Evolutionary conservation across 2,797 vertebrate species (phyloP), one percentile per base, ranked within the genome.

Genomic region (Melanotaenia parkinsoni): DNA sequence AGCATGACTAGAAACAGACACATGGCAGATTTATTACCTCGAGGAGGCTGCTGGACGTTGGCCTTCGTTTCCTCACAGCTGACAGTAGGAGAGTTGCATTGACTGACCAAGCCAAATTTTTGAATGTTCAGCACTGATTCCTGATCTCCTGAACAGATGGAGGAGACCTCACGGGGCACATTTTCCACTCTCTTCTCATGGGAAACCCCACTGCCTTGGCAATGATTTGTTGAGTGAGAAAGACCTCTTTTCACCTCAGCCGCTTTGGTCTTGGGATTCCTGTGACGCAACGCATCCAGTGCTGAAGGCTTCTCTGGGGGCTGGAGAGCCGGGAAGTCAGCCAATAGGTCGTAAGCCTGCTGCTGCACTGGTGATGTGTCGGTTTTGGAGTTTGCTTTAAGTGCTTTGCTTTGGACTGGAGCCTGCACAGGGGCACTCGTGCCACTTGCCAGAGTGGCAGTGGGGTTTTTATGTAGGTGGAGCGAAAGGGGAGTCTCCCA

Each of bases 131-230:
- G 67, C 37, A 50, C 75, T 63, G 71, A 83, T 69, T 78, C 87
- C 50, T 63, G 78, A 73, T 72, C 72, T 82, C 77, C 70, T 70
- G 67, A 60, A 57, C 86, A 87, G 85, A 84, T 81, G 84, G 86
- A 59, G 7, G 68, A 71, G 71, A 63, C 70, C 75, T 86, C 51
- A 13, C 6, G 70, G 72, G 86, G 70, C 28, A 50, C 43, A 35
- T 75, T 83, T 76, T 85, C 61, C 67, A 67, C 62, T 76, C 45
- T 71, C 60, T 37, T 74, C 79, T 72, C 78, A 76, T 66, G 38
- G 77, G 66, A 62, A 74, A 71, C 70, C 22, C n/a, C 26, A 13
- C 33, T 70, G 70, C 72, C 33, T 64, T 85, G 63, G 85, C 66
- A 2, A 51, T 37, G 56, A 7, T 50, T 72, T 60, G 35, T 10